Conservation (phyloP, 2,113 vertebrate species). For the Mobula hypostoma region DNA sequence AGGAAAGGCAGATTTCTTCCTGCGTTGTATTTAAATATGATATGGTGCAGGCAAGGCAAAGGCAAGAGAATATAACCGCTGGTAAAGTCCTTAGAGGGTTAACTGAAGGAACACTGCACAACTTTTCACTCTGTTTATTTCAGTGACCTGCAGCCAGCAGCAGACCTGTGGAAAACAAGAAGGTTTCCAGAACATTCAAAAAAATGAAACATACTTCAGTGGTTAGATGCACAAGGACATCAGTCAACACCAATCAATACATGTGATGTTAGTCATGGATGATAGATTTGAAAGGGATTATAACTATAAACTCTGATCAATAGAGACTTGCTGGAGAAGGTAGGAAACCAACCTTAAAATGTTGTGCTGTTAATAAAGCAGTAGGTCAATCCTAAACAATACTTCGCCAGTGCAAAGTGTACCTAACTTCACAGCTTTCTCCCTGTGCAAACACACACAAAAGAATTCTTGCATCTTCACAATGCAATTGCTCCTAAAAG, state of each 20-base stretch:
- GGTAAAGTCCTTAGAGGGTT: conserved; percentile 8
- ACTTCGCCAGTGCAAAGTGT: conserved; percentile 50
- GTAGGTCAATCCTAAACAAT: conserved; percentile 60
- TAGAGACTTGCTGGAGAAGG: conserved; percentile 71
- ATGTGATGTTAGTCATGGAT: conserved; percentile 69
- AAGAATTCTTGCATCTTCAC: conserved; percentile 45
- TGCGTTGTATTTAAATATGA: background rate
- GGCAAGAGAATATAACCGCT: background rate
- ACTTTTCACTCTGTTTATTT: conserved; percentile 12
- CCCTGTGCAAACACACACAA: conserved; percentile 36
- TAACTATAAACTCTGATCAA: conserved; percentile 82
- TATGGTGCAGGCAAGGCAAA: background rate
- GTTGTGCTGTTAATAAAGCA: conserved; percentile 70
- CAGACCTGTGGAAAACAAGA: conserved; percentile 3
- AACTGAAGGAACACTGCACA: conserved; percentile 5
- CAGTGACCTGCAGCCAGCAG: conserved; percentile 19
- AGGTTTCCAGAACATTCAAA: conserved; percentile 33
- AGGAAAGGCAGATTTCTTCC: background rate
- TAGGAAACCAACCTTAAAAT: conserved; percentile 69
- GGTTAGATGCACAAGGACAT: conserved; percentile 59
- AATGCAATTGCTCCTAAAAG: conserved; percentile 59
- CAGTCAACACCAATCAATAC: conserved; percentile 76
- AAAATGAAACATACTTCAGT: conserved; percentile 48
- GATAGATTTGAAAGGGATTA: conserved; percentile 83
- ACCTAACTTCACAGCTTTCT: conserved; percentile 45